These are phyloP conservation scores for Amphiura filiformis DNA, from an alignment of 35 echinoderm and acorn worm species.

Conservation along the genomic window DNA sequence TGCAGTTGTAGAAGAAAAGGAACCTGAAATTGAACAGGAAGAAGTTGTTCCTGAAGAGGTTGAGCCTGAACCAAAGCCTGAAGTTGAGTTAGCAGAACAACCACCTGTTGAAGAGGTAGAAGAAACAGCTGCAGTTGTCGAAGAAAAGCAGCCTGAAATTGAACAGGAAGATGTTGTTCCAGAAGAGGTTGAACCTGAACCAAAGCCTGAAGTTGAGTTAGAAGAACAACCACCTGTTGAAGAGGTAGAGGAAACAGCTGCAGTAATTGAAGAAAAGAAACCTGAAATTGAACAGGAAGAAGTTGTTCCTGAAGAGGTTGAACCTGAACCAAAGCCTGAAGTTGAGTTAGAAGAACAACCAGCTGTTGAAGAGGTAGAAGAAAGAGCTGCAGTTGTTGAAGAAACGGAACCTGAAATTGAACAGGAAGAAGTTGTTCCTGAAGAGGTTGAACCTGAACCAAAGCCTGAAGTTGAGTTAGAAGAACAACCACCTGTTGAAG, in stretches of 20 bases:
- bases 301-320: constrained; percentile 14
- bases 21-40: not conserved
- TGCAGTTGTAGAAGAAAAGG: not conserved
- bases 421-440: not conserved
- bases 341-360: constrained; percentile 25
- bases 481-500: not conserved
- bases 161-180: no score
- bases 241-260: not conserved
- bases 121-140: not conserved
- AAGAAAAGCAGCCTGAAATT: not conserved
- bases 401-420: constrained; percentile 7
- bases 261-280: not conserved
- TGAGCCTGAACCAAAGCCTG: not conserved
- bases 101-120: not conserved
- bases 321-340: not conserved
- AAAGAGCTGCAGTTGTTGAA: not conserved
- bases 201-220: not conserved
- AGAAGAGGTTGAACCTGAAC: not conserved
- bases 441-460: constrained; percentile 11
- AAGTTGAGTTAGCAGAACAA: not conserved
- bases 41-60: not conserved
- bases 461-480: constrained; percentile 7
- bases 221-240: not conserved
- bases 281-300: constrained; percentile 22
- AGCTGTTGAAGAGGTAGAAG: not conserved